Evolutionary conservation across 2,888 invertebrate species (phyloP).

Genomic region (Melitaea athalia): DNA sequence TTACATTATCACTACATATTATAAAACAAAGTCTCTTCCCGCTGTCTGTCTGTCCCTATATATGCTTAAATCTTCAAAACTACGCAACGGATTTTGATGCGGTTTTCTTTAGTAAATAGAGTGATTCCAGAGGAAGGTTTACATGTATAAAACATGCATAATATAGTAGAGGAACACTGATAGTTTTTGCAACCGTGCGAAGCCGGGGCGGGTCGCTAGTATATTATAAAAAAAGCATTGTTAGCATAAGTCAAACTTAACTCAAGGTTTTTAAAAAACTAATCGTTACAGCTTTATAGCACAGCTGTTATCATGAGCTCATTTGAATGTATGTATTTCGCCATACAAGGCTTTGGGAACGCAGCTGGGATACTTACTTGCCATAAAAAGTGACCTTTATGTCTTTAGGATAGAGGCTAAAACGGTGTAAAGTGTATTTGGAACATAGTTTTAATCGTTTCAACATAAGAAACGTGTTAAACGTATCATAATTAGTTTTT

Average conservation of each 20-base stretch:
- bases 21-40: too few relatives aligned
- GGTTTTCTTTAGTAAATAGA: too few relatives aligned
- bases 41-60: too few relatives aligned
- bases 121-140: too few relatives aligned
- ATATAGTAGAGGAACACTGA: too few relatives aligned
- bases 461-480: constrained; percentile 5
- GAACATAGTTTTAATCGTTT: not conserved
- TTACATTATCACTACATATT: too few relatives aligned
- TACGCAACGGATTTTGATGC: too few relatives aligned
- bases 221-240: not conserved
- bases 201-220: too few relatives aligned
- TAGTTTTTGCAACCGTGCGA: too few relatives aligned
- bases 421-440: not conserved
- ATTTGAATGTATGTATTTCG: constrained; percentile 26
- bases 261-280: constrained; percentile 30
- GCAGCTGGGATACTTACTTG: constrained; percentile 21
- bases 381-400: not conserved
- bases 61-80: too few relatives aligned
- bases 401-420: not conserved
- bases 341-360: constrained; percentile 32
- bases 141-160: too few relatives aligned
- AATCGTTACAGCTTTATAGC: constrained; percentile 12
- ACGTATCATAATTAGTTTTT: constrained; percentile 8
- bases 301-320: constrained; percentile 35
- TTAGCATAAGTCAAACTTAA: constrained; percentile 18